Percentiles rank a stretch among this genome's conserved stretches.
Conservation (phyloP, 2,888 invertebrate species). For the Polydrusus cervinus region DNA sequence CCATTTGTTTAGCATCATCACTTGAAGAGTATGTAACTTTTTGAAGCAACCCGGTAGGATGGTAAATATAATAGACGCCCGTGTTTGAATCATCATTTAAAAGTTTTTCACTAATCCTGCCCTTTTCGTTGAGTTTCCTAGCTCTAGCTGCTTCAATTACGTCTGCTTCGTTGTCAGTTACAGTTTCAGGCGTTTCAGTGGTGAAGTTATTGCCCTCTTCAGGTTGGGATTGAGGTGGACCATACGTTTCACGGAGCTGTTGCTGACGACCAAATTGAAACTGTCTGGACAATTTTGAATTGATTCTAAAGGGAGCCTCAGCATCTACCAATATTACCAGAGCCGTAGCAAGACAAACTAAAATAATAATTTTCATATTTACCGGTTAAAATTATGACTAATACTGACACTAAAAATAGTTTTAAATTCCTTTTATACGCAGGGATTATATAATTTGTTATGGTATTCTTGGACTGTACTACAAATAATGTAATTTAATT, state of each 20-base stretch:
- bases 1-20: conserved; percentile 75
- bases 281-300: conserved; percentile 9
- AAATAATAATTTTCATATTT: conserved; percentile 13
- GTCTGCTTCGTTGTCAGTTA: conserved; percentile 43
- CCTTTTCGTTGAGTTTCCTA: conserved; percentile 43
- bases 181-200: conserved; percentile 35
- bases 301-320: background rate
- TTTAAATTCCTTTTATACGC: conserved; percentile 11
- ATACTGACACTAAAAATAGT: conserved; percentile 5
- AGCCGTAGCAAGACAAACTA: background rate
- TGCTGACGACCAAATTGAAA: conserved; percentile 15
- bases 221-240: conserved; percentile 55
- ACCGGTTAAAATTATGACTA: background rate
- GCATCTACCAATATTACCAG: background rate
- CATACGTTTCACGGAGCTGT: conserved; percentile 61
- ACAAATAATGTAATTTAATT: conserved; percentile 8
- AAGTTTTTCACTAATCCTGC: conserved; percentile 31
- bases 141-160: conserved; percentile 33
- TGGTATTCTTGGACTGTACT: conserved; percentile 2
- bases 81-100: conserved; percentile 55
- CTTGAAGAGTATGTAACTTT: conserved; percentile 76
- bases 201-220: conserved; percentile 5
- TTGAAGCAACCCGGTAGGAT: conserved; percentile 78
- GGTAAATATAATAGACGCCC: conserved; percentile 79
- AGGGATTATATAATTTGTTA: conserved; percentile 9